Percentiles rank a stretch among this genome's conserved stretches.
Evolutionary conservation across 2,888 invertebrate species (phyloP).

Genomic region (Dasypogon diadema): DNA sequence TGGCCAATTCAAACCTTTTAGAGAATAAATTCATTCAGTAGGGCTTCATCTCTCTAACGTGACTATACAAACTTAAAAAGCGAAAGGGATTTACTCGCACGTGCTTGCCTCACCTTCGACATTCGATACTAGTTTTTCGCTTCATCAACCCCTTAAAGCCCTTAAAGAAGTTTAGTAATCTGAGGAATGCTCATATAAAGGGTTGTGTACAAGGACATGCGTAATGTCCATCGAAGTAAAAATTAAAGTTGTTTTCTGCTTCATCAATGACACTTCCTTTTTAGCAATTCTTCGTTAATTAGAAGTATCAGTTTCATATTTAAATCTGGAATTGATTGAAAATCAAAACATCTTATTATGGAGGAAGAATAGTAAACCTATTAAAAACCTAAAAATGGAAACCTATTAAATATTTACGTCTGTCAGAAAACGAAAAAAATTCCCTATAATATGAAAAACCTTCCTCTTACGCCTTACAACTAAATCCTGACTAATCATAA

Average conservation of each 20-base stretch:
- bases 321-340: too few relatives aligned
- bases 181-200: not conserved
- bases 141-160: constrained; percentile 9
- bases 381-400: too few relatives aligned
- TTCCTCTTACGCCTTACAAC: too few relatives aligned
- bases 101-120: constrained; percentile 23
- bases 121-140: constrained; percentile 29
- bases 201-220: not conserved
- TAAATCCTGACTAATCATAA: too few relatives aligned
- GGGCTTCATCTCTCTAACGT: not conserved
- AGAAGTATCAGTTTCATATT: too few relatives aligned
- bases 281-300: too few relatives aligned
- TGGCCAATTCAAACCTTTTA: not conserved
- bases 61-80: not conserved
- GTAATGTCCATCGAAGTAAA: too few relatives aligned
- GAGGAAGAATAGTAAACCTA: too few relatives aligned
- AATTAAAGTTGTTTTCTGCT: constrained; percentile 18
- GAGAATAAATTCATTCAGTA: constrained; percentile 1
- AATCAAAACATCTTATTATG: too few relatives aligned
- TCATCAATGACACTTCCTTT: constrained; percentile 20
- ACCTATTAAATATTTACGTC: too few relatives aligned
- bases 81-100: constrained; percentile 1
- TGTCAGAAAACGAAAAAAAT: too few relatives aligned
- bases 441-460: too few relatives aligned
- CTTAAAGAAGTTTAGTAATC: constrained; percentile 1